These are phyloP conservation scores for Acanthornis magna DNA, from an alignment of 2,797 vertebrate genomes.

Conservation along the genomic window DNA sequence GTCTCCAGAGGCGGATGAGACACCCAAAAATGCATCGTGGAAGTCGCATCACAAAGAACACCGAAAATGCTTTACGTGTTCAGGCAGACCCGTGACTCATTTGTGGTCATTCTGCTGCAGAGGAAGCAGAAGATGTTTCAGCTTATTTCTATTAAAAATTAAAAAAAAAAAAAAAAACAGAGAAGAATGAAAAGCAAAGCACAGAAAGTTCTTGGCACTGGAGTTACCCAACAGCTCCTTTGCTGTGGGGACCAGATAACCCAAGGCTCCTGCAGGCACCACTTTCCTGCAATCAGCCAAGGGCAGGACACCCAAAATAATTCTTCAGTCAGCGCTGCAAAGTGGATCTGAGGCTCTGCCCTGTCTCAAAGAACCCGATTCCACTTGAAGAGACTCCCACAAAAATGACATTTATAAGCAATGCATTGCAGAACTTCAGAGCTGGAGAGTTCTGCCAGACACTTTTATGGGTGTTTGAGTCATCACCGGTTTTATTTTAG, in stretches of 20 bases:
- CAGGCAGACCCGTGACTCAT: neutral
- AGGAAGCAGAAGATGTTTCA: neutral
- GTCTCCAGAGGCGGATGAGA: neutral
- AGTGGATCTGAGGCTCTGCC: neutral
- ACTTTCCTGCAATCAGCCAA: neutral
- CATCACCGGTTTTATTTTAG: neutral
- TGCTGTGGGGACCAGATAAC: neutral
- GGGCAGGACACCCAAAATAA: neutral
- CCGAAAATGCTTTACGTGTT: fast-evolving
- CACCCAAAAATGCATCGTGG: fast-evolving
- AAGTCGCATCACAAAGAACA: fast-evolving
- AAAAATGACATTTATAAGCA: neutral
- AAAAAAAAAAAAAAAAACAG: neutral
- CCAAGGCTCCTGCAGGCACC: neutral
- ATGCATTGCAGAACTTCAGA: neutral
- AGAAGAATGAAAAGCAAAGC: neutral
- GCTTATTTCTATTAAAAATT: neutral
- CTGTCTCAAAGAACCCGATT: fast-evolving
- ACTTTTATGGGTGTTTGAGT: neutral
- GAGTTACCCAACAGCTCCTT: neutral
- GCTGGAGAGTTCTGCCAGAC: neutral
- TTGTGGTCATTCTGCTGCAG: neutral
- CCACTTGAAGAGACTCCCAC: neutral
- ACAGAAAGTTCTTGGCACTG: neutral
- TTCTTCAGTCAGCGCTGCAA: neutral